These are phyloP conservation scores for Platichthys flesus DNA, from an alignment of 2,113 vertebrate genomes.

Conservation along the genomic window DNA sequence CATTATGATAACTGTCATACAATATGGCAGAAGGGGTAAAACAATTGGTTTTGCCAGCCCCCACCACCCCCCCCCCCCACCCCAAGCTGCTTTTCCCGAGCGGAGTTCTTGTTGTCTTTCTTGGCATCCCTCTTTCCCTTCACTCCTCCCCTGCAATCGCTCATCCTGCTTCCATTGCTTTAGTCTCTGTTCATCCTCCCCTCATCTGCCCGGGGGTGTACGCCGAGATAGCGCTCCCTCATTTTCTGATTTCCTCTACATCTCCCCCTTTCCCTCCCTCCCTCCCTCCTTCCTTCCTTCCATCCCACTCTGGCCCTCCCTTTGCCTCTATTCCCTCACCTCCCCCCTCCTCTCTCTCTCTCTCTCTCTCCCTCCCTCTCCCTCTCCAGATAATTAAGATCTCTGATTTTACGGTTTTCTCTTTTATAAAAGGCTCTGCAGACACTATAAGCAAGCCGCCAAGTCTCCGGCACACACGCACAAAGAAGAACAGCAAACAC, in stretches of 20 bases:
- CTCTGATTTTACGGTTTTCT: conserved; percentile 79
- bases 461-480: conserved; percentile 50
- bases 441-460: conserved; percentile 67
- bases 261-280: conserved; percentile 5
- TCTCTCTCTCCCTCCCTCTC: conserved; percentile 16
- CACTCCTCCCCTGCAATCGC: conserved; percentile 47
- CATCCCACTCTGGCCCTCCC: conserved; percentile 13
- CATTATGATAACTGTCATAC: conserved; percentile 83
- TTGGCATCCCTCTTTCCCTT: conserved; percentile 40
- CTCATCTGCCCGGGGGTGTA: conserved; percentile 58
- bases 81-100: conserved; percentile 28
- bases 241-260: conserved; percentile 54
- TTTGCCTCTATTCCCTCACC: conserved; percentile 22
- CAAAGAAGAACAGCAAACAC: conserved; percentile 39
- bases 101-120: conserved; percentile 49
- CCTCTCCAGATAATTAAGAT: conserved; percentile 80
- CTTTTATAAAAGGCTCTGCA: conserved; percentile 77
- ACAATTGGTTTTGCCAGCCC: conserved; percentile 73
- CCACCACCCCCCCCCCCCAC: conserved; percentile 7
- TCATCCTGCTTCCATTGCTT: conserved; percentile 60
- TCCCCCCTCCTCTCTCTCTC: conserved; percentile 20
- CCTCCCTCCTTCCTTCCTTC: background rate
- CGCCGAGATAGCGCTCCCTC: conserved; percentile 59
- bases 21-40: conserved; percentile 71
- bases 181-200: conserved; percentile 59